Conservation (phyloP, 64 coral and sea anemone species). For the Pocillopora damicornis region DNA sequence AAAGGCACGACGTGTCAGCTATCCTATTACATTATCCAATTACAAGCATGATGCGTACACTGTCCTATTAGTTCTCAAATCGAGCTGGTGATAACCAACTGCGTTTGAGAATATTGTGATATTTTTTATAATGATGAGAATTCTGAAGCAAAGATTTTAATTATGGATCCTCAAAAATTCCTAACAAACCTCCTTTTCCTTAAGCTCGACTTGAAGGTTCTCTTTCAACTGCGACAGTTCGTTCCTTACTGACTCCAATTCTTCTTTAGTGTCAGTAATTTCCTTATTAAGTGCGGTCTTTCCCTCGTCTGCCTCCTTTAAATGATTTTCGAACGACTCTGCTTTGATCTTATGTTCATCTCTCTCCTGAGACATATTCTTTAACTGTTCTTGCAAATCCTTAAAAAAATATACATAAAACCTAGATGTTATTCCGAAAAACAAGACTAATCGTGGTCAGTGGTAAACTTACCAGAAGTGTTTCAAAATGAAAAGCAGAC, state of each 20-base stretch:
- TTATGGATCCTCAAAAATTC: neutral
- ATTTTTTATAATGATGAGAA: too few relatives aligned
- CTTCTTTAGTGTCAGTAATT: slow-evolving; percentile 11
- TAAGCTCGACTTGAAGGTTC: slow-evolving; percentile 37
- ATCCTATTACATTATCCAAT: too few relatives aligned
- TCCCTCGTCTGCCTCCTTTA: neutral
- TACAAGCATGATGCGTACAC: too few relatives aligned
- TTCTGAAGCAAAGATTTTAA: too few relatives aligned
- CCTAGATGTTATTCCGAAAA: neutral
- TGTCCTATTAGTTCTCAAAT: too few relatives aligned
- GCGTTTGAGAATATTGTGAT: too few relatives aligned
- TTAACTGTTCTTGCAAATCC: neutral
- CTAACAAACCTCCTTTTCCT: slow-evolving; percentile 28
- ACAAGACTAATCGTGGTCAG: neutral
- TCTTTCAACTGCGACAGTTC: slow-evolving; percentile 6
- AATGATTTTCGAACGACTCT: neutral
- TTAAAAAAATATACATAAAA: neutral
- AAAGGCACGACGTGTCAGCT: too few relatives aligned
- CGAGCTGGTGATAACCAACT: too few relatives aligned
- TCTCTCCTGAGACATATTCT: neutral
- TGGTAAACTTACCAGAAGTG: too few relatives aligned
- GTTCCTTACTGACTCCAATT: slow-evolving; percentile 4
- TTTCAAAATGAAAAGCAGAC: too few relatives aligned
- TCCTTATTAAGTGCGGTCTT: slow-evolving; percentile 5
- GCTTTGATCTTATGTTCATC: neutral